These are phyloP conservation scores for Apodemia zela DNA, from an alignment of 2,888 invertebrate genomes.

Conservation along the genomic window DNA sequence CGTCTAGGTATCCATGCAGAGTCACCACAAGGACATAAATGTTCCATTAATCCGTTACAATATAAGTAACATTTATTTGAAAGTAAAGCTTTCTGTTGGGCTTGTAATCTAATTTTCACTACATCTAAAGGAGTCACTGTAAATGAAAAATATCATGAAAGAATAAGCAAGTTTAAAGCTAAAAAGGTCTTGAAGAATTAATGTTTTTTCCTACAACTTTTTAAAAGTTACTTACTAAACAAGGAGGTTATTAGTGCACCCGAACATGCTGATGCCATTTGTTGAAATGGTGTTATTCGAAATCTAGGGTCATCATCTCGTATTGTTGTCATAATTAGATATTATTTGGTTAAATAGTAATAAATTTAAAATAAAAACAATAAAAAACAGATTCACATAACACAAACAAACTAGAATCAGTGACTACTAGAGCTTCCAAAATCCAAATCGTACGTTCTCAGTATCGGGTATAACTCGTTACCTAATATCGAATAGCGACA, in stretches of 20 bases:
- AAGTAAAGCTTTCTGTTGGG: conserved; percentile 91
- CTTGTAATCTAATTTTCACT: conserved; percentile 98
- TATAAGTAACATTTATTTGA: conserved; percentile 96
- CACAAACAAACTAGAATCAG: not conserved
- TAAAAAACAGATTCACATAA: not conserved
- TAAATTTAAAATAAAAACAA: conserved; percentile 1
- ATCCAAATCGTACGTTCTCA: fast-evolving
- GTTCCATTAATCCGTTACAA: conserved; percentile 99
- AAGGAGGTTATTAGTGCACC: conserved; percentile 94
- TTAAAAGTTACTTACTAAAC: conserved; percentile 83
- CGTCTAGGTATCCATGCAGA: conserved; percentile 83
- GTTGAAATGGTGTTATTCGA: conserved; percentile 88
- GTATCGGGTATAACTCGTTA: no score
- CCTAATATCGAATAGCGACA: no score
- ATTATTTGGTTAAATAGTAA: conserved; percentile 14
- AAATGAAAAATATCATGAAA: conserved; percentile 39
- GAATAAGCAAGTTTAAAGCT: not conserved
- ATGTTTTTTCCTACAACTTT: not conserved
- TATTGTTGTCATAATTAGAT: conserved; percentile 51
- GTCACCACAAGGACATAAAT: conserved; percentile 91
- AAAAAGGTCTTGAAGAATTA: not conserved
- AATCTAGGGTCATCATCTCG: conserved; percentile 87
- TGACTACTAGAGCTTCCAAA: no score
- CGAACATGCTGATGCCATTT: conserved; percentile 91
- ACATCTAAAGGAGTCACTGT: conserved; percentile 99